A percentile compares a stretch with the other conserved stretches of the same genome.
Evolutionary conservation across 2,113 vertebrate species (phyloP).

Genomic region (Eurystomus gularis): DNA sequence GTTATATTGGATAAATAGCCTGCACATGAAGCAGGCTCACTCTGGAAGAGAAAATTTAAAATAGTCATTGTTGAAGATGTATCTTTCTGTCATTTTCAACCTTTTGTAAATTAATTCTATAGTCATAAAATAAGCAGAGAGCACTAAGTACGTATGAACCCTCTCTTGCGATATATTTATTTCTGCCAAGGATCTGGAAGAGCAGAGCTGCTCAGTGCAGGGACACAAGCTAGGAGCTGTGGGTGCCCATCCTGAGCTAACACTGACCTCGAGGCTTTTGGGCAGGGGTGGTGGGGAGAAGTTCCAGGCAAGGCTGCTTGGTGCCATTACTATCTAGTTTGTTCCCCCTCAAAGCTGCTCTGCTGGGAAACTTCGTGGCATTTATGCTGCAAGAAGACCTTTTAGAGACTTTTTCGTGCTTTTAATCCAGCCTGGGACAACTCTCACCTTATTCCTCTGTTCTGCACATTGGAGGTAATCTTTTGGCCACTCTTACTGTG

Average conservation of each 20-base stretch:
- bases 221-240: neutral
- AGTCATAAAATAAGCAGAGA: neutral
- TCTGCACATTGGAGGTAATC: neutral
- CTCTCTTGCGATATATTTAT: neutral
- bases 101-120: neutral
- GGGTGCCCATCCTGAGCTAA: neutral
- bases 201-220: rapidly evolving
- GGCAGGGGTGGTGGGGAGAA: neutral
- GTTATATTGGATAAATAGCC: neutral
- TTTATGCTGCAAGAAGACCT: neutral
- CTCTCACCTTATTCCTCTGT: neutral
- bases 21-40: neutral
- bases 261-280: neutral
- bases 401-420: neutral
- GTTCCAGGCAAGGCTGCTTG: rapidly evolving
- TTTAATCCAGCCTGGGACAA: neutral
- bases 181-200: neutral
- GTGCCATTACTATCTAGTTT: no score
- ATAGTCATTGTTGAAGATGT: neutral
- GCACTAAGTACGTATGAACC: neutral
- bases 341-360: neutral
- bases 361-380: neutral
- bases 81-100: neutral
- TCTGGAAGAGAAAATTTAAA: neutral
- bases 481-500: neutral